These are phyloP conservation scores for Magallana ariakensis DNA, from an alignment of 1,140 invertebrate species.

Conservation along the genomic window DNA sequence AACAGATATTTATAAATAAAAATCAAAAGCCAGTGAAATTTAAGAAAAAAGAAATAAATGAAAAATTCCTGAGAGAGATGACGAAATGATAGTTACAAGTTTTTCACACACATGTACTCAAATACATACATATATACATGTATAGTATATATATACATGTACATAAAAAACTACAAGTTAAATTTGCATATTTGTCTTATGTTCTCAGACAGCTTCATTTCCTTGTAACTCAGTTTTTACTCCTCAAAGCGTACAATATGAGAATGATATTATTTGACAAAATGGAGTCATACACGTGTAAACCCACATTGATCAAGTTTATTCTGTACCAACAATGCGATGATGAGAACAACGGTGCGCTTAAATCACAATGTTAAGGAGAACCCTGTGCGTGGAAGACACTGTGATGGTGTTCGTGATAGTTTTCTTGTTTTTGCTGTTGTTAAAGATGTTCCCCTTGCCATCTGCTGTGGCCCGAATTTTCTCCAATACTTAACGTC, in stretches of 20 bases:
- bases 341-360: no score
- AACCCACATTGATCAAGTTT: no score
- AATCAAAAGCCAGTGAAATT: background rate
- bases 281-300: background rate
- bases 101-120: background rate
- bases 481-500: conserved; percentile 66
- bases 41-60: background rate
- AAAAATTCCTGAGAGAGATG: background rate
- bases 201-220: background rate
- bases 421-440: background rate
- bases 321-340: no score
- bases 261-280: background rate
- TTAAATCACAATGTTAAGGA: background rate
- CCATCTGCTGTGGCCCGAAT: conserved; percentile 62
- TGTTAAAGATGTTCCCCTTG: conserved; percentile 49
- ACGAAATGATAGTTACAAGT: background rate
- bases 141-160: no score
- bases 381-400: conserved; percentile 7
- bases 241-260: no score
- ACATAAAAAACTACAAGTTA: no score
- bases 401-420: background rate
- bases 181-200: background rate
- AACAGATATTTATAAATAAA: background rate
- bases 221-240: no score
- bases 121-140: no score